Evolutionary conservation across 2,888 invertebrate genomes (phyloP), one percentile per base, ranked within the genome.

Genomic region (Fabriciana adippe): DNA sequence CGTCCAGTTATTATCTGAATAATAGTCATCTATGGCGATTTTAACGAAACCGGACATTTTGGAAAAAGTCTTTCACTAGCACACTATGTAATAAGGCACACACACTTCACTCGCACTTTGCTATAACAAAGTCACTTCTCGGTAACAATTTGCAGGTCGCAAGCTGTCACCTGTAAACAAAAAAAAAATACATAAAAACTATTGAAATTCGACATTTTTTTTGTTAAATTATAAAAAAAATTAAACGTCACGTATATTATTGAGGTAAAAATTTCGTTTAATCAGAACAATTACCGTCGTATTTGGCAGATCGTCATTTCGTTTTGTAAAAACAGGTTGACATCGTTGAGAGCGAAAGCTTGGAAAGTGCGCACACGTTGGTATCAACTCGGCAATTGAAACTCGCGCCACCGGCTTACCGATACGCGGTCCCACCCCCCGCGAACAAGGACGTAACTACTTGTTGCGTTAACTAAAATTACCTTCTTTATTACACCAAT

Each of bases 11-110:
- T 89, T 93, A 72, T 94, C 94, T 45, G 94, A 93, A 77, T 94
- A 94, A 75, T 93, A 93, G 81, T 94, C 94, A 79, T 94, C 94
- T 74, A 95, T 92, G 31, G 95, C 95, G 75, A 95, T 93, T 83
- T 93, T 94, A 78, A 94, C 95, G 76, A 95, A 94, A 76, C 94
- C 95, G 75, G 94, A 93, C 90, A 94, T 94, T 85, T 90, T 93
- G 81, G 68, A 55, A 72, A 76, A 69, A 73, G 62, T 69, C 67
- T 73, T 68, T 47, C 74, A 78, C 76, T 77, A 68, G 18, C 61
- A 70, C 77, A 69, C 74, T 77, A 8, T 4, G 11, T 8, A 11
- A 41, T 71, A 55, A 72, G 76, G 77, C 75, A 75, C 82, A 82
- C 82, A 59, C 59, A 59, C 59, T 59, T 59, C 13, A 79, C 35